Percentiles rank a stretch among this genome's conserved stretches.
Evolutionary conservation across 2,797 vertebrate genomes (phyloP).

Genomic region (Podargus strigoides): DNA sequence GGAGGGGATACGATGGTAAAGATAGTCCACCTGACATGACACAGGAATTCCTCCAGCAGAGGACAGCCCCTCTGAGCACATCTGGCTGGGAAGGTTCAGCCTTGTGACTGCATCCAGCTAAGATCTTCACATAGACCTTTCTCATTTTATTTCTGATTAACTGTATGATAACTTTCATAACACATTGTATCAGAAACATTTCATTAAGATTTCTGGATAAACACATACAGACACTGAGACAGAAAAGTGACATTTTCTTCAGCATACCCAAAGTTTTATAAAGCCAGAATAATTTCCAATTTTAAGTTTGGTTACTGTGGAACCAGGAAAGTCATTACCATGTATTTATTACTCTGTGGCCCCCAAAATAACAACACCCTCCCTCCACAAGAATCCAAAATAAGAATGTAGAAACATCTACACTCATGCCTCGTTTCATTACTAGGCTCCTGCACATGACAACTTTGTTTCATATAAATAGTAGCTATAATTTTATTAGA

Average conservation of each 20-base stretch:
- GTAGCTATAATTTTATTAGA: conserved; percentile 50
- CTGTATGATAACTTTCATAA: neutral
- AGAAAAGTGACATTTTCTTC: neutral
- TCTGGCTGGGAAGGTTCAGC: neutral
- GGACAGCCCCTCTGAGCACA: neutral
- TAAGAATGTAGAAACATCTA: neutral
- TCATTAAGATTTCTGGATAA: neutral
- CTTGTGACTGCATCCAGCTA: neutral
- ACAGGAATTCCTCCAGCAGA: neutral
- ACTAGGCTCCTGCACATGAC: neutral
- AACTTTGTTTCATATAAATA: conserved; percentile 34
- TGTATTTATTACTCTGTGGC: conserved; percentile 7
- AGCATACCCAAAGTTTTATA: neutral
- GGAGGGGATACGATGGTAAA: neutral
- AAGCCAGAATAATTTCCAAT: neutral
- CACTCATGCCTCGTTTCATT: neutral
- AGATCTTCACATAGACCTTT: neutral
- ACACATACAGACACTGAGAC: neutral
- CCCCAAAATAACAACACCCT: neutral
- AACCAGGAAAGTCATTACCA: neutral
- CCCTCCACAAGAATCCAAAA: neutral
- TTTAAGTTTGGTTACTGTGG: neutral
- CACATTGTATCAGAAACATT: neutral
- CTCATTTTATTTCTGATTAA: neutral
- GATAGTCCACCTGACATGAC: fast-evolving